Evolutionary conservation across 64 coral and sea anemone genomes (phyloP).

Genomic region (Montipora capricornis): DNA sequence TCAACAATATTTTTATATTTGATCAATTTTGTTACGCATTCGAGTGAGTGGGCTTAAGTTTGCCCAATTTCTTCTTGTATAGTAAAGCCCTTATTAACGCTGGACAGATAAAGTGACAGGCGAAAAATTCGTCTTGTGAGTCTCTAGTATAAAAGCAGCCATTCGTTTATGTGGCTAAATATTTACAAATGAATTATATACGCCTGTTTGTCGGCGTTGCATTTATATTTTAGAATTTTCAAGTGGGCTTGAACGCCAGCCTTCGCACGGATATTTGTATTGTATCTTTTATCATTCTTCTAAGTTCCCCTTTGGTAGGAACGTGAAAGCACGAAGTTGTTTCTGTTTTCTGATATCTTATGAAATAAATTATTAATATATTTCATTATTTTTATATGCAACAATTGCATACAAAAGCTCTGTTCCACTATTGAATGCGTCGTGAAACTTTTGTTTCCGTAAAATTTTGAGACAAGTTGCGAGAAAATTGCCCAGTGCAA

Average conservation of each 20-base stretch:
- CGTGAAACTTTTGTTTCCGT: too few relatives aligned
- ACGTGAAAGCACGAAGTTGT: neutral
- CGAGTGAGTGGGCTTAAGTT: too few relatives aligned
- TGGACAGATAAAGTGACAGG: too few relatives aligned
- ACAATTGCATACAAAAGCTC: constrained; percentile 5
- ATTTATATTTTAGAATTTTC: constrained; percentile 2
- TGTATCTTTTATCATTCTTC: neutral
- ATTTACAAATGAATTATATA: neutral
- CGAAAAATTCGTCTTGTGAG: neutral
- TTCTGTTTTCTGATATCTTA: neutral
- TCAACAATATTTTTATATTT: too few relatives aligned
- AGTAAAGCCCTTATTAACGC: too few relatives aligned
- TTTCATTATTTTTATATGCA: constrained; percentile 16
- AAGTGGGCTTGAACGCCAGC: neutral
- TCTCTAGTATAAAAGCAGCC: neutral
- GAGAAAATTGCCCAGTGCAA: too few relatives aligned
- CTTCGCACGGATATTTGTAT: neutral
- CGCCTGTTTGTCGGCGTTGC: neutral
- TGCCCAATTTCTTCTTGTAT: too few relatives aligned
- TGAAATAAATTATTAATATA: constrained; percentile 54
- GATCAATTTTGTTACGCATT: too few relatives aligned
- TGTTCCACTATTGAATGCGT: neutral
- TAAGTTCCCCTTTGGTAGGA: too few relatives aligned
- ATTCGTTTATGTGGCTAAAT: neutral
- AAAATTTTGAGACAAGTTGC: too few relatives aligned